Percentiles rank a stretch among this genome's conserved stretches.
These are phyloP conservation scores for Antigone vipio DNA, from an alignment of 2,113 vertebrate species.

Conservation along the genomic window DNA sequence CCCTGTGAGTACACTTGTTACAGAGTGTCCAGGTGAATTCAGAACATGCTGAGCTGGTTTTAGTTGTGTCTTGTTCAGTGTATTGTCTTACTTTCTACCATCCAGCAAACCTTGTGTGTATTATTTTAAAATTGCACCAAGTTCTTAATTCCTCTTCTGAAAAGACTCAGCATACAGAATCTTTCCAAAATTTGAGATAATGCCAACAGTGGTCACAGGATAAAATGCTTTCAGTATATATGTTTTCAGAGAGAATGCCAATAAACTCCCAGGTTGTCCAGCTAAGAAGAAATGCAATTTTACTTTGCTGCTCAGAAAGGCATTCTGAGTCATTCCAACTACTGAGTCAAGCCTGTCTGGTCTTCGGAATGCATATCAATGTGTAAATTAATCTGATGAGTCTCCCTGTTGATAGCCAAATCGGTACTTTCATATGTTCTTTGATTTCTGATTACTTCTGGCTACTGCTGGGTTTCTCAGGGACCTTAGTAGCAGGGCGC, in stretches of 20 bases:
- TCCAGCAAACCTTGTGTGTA: not conserved
- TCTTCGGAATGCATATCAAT: not conserved
- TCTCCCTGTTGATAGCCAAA: not conserved
- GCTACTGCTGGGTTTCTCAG: not conserved
- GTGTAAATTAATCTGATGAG: not conserved
- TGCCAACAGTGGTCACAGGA: not conserved
- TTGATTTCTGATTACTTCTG: not conserved
- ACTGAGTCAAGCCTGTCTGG: slow-evolving; percentile 20
- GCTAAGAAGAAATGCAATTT: not conserved
- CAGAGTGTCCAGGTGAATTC: not conserved
- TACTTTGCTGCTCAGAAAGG: not conserved
- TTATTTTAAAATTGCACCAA: not conserved
- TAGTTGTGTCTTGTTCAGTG: not conserved
- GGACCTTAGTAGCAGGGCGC: not conserved
- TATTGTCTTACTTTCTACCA: not conserved
- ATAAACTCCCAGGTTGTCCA: not conserved
- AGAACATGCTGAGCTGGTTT: not conserved
- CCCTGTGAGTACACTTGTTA: not conserved
- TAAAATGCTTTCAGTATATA: not conserved
- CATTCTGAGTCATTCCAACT: slow-evolving; percentile 2
- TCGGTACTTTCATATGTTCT: not conserved
- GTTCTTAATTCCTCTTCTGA: not conserved
- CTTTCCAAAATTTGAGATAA: not conserved
- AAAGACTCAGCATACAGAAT: not conserved
- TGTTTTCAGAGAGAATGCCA: not conserved